Conservation (phyloP, 2,113 vertebrate species). For the Campylorhamphus procurvoides region DNA sequence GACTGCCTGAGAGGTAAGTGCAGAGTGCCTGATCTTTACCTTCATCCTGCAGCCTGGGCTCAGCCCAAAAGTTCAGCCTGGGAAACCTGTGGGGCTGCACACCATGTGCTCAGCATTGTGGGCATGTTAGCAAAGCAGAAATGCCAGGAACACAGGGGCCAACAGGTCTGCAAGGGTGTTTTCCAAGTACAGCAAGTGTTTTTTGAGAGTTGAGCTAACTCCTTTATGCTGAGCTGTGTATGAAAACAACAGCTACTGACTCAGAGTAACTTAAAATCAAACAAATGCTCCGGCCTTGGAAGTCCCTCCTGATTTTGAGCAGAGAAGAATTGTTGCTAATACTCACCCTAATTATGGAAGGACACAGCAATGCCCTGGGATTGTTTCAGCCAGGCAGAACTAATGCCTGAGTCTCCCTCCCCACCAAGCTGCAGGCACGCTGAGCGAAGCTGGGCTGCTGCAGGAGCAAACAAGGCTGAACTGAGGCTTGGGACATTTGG, state of each 20-base stretch:
- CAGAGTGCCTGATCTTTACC: background rate
- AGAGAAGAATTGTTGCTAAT: background rate
- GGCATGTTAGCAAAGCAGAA: background rate
- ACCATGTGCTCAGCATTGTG: background rate
- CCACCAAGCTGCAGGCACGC: fast-evolving
- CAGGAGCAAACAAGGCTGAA: background rate
- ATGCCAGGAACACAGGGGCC: background rate
- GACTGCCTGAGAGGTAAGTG: background rate
- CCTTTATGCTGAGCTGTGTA: background rate
- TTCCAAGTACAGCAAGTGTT: background rate
- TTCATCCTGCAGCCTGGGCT: background rate
- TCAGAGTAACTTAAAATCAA: background rate
- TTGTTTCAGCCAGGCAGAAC: background rate
- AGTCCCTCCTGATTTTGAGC: background rate
- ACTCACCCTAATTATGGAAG: background rate
- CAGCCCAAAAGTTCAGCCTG: background rate
- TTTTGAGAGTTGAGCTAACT: background rate
- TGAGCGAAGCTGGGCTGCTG: background rate
- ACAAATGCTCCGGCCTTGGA: background rate
- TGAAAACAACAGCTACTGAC: background rate
- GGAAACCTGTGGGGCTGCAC: background rate
- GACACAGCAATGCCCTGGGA: background rate
- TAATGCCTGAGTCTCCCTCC: fast-evolving
- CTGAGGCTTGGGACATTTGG: background rate
- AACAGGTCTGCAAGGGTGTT: fast-evolving